Conservation (phyloP, 2,113 vertebrate genomes). For the Gymnorhina tibicen region DNA sequence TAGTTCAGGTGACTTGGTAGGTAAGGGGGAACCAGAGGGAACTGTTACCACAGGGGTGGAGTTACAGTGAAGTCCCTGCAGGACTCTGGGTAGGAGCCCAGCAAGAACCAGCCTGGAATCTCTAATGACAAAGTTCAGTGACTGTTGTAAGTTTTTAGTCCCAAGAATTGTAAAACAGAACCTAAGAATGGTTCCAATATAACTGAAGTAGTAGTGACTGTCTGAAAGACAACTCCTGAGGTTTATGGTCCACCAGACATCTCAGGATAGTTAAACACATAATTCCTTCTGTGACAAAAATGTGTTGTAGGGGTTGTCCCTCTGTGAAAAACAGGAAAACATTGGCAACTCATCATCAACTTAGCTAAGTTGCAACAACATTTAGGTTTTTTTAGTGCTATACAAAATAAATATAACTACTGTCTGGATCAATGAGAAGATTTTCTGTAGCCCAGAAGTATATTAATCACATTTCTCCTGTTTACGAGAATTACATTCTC, state of each 20-base stretch:
- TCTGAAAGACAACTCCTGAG: not conserved
- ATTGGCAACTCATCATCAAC: not conserved
- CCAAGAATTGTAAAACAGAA: not conserved
- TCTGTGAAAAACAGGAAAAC: not conserved
- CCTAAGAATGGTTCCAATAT: not conserved
- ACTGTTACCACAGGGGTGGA: rapidly evolving
- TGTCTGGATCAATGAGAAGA: not conserved
- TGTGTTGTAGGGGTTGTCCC: rapidly evolving
- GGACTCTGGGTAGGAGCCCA: not conserved
- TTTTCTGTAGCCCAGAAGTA: not conserved
- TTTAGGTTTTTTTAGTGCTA: not conserved
- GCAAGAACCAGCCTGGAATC: not conserved
- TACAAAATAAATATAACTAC: not conserved
- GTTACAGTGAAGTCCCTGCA: not conserved
- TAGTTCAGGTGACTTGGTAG: not conserved
- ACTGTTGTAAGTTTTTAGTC: not conserved
- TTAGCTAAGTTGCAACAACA: not conserved
- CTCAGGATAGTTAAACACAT: not conserved
- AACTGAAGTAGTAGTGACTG: not conserved
- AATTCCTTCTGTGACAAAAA: not conserved
- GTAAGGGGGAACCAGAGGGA: not conserved
- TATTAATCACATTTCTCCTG: not conserved
- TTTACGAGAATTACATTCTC: not conserved
- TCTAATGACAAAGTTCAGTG: not conserved
- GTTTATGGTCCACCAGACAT: not conserved